A percentile compares a stretch with the other conserved stretches of the same genome.
Evolutionary conservation across 2,797 vertebrate species (phyloP).

Genomic region (Emys orbicularis): DNA sequence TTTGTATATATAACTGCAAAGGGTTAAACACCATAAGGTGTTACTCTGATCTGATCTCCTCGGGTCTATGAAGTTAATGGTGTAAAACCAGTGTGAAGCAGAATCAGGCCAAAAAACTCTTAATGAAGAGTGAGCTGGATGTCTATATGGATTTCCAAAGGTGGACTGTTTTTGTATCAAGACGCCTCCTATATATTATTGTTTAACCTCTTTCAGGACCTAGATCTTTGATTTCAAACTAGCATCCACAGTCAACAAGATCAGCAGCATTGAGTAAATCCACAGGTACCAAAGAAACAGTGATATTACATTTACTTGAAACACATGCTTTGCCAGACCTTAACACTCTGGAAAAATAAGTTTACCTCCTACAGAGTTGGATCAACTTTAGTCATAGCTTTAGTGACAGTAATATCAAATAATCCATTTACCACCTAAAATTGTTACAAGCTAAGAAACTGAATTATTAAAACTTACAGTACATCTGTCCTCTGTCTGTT

Average conservation of each 20-base stretch:
- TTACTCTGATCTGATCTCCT: slow-evolving; percentile 61
- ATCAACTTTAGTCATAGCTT: background rate
- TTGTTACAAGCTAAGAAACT: slow-evolving; percentile 12
- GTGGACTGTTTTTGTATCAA: slow-evolving; percentile 43
- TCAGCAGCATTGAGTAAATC: background rate
- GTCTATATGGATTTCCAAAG: slow-evolving; percentile 38
- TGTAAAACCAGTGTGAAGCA: slow-evolving; percentile 33
- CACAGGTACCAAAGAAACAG: background rate
- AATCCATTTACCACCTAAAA: background rate
- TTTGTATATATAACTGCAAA: background rate
- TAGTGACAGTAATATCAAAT: background rate
- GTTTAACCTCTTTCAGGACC: slow-evolving; percentile 5
- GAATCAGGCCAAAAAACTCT: slow-evolving; percentile 32
- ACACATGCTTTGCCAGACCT: background rate
- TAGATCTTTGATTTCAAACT: slow-evolving; percentile 41
- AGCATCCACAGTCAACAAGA: background rate
- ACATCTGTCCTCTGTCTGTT: background rate
- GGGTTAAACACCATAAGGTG: slow-evolving; percentile 64
- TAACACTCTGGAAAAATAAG: background rate
- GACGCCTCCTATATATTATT: background rate
- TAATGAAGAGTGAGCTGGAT: slow-evolving; percentile 22
- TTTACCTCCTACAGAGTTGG: background rate
- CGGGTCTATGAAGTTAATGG: slow-evolving; percentile 13
- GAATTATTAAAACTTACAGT: background rate
- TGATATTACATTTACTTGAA: background rate